Percentiles rank a stretch among this genome's conserved stretches.
Evolutionary conservation across 2,888 invertebrate genomes (phyloP).

Genomic region (Acholoe squamosa): DNA sequence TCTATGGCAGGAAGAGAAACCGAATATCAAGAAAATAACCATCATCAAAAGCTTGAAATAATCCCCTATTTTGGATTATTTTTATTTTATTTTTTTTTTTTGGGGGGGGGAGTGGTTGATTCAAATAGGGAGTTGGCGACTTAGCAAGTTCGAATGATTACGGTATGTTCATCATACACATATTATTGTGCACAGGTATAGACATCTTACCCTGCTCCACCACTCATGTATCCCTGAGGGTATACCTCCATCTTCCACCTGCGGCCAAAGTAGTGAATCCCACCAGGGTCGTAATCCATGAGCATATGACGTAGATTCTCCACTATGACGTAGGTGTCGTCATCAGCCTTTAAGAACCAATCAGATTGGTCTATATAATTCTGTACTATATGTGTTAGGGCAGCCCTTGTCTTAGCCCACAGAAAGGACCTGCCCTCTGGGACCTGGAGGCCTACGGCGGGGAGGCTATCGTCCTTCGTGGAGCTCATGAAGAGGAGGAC

Average conservation of each 20-base stretch:
- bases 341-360: constrained; percentile 99
- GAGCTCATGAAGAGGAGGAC: constrained; percentile 84
- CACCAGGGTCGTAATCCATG: constrained; percentile 88
- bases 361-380: constrained; percentile 92
- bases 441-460: constrained; percentile 90
- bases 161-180: no score
- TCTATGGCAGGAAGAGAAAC: no score
- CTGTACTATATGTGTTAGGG: constrained; percentile 93
- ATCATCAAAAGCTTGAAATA: no score
- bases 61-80: no score
- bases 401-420: constrained; percentile 98
- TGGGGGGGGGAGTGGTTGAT: no score
- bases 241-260: constrained; percentile 78
- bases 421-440: constrained; percentile 94
- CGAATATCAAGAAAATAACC: no score
- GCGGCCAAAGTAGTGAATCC: constrained; percentile 90
- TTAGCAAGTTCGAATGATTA: no score
- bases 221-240: constrained; percentile 84
- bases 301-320: constrained; percentile 97
- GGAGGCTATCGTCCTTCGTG: constrained; percentile 88
- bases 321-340: constrained; percentile 97
- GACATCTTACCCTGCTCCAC: constrained; percentile 86
- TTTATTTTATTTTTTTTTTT: no score
- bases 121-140: no score
- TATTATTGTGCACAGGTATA: no score